Percentiles rank a stretch among this genome's conserved stretches.
Evolutionary conservation across 2,113 vertebrate species (phyloP).

Genomic region (Pica pica): DNA sequence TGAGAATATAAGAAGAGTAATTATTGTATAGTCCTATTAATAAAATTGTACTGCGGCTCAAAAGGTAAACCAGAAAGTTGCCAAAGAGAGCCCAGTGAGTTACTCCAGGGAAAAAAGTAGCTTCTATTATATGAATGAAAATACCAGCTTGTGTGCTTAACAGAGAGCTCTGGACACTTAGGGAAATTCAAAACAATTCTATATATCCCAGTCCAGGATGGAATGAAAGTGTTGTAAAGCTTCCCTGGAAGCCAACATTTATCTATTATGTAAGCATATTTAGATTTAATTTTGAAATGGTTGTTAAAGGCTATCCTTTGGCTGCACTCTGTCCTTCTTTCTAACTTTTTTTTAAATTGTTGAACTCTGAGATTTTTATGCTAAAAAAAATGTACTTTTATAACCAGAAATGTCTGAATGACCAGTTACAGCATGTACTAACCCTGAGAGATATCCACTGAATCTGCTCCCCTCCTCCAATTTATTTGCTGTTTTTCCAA

Average conservation of each 20-base stretch:
- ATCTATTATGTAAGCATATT: conserved; percentile 63
- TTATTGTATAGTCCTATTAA: neutral
- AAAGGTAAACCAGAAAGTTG: neutral
- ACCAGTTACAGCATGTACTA: conserved; percentile 41
- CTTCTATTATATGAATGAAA: neutral
- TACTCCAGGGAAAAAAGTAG: neutral
- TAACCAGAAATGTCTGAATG: conserved; percentile 50
- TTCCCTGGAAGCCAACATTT: conserved; percentile 52
- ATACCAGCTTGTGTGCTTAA: neutral
- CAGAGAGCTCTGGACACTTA: neutral
- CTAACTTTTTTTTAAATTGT: neutral
- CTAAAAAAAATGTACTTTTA: conserved; percentile 30
- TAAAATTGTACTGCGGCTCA: neutral
- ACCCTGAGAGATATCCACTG: conserved; percentile 38
- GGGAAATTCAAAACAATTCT: conserved; percentile 29
- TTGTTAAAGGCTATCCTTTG: conserved; percentile 59
- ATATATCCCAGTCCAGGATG: conserved; percentile 18
- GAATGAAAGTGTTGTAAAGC: conserved; percentile 37
- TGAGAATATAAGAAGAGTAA: neutral
- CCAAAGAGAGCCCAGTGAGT: neutral
- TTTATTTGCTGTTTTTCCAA: conserved; percentile 66
- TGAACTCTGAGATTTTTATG: conserved; percentile 16
- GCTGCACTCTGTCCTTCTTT: conserved; percentile 45
- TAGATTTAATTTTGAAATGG: conserved; percentile 59
- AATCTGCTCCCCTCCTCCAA: conserved; percentile 46